These are phyloP conservation scores for Ephialtes manifestator DNA, from an alignment of 2,888 invertebrate genomes.

Conservation along the genomic window DNA sequence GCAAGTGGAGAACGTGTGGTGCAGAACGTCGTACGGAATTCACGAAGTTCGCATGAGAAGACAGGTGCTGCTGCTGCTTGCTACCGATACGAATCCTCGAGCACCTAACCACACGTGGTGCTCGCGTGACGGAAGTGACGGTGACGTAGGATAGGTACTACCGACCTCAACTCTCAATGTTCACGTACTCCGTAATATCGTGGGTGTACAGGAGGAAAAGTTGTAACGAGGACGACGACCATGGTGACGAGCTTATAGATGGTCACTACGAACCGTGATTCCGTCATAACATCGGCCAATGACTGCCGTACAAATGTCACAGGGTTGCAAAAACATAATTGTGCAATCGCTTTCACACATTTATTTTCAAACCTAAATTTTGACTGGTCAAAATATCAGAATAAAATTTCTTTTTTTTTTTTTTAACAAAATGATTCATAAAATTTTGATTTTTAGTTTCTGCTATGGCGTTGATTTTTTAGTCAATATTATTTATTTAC, in stretches of 20 bases:
- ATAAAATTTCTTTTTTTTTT: no score
- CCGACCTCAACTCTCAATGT: background rate
- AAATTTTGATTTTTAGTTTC: no score
- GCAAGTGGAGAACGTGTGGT: background rate
- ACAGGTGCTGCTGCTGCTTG: slow-evolving; percentile 46
- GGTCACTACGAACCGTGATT: slow-evolving; percentile 83
- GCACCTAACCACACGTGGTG: slow-evolving; percentile 60
- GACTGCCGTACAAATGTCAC: background rate
- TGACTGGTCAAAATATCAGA: no score
- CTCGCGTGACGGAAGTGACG: slow-evolving; percentile 63
- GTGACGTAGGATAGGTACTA: slow-evolving; percentile 42
- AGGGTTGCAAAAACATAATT: background rate
- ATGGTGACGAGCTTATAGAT: slow-evolving; percentile 60
- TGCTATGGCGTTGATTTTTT: no score
- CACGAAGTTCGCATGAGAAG: slow-evolving; percentile 44
- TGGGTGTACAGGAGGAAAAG: slow-evolving; percentile 1
- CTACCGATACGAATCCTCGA: slow-evolving; percentile 65
- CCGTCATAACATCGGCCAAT: slow-evolving; percentile 73
- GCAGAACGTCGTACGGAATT: slow-evolving; percentile 25
- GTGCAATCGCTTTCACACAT: no score
- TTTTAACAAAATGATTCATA: no score
- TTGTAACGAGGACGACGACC: slow-evolving; percentile 61
- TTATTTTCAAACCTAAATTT: no score
- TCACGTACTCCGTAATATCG: slow-evolving; percentile 7
- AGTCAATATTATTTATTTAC: no score